These are phyloP conservation scores for Pseudochirops cupreus DNA, from an alignment of 2,797 vertebrate genomes.

Conservation along the genomic window DNA sequence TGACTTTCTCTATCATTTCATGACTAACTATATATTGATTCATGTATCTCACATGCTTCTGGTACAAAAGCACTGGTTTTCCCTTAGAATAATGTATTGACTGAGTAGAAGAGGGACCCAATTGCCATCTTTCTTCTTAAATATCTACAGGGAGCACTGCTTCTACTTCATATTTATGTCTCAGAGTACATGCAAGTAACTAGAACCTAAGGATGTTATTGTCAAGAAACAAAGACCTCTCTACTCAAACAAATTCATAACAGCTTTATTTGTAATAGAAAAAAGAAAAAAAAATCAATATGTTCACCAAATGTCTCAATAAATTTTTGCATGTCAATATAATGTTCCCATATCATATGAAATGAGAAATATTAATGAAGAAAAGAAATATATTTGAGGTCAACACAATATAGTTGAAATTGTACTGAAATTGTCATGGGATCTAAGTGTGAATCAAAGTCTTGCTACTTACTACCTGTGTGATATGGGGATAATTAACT, in stretches of 20 bases:
- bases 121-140: neutral
- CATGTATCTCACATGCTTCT: slow-evolving; percentile 37
- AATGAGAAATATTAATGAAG: neutral
- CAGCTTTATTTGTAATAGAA: neutral
- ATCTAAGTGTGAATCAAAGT: neutral
- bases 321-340: neutral
- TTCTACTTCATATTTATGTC: neutral
- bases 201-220: neutral
- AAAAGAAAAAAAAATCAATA: neutral
- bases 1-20: slow-evolving; percentile 53
- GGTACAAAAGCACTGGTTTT: slow-evolving; percentile 43
- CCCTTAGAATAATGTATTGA: slow-evolving; percentile 22
- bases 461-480: neutral
- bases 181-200: neutral
- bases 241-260: neutral
- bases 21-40: slow-evolving; percentile 51
- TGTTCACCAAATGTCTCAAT: neutral
- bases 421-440: neutral
- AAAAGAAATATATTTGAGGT: neutral
- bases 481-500: neutral
- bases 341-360: neutral
- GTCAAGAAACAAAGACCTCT: neutral
- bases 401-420: neutral
- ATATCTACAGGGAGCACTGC: neutral
- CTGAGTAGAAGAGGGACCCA: slow-evolving; percentile 10